Conservation (phyloP, 2,888 invertebrate species). For the Melanchra persicariae region DNA sequence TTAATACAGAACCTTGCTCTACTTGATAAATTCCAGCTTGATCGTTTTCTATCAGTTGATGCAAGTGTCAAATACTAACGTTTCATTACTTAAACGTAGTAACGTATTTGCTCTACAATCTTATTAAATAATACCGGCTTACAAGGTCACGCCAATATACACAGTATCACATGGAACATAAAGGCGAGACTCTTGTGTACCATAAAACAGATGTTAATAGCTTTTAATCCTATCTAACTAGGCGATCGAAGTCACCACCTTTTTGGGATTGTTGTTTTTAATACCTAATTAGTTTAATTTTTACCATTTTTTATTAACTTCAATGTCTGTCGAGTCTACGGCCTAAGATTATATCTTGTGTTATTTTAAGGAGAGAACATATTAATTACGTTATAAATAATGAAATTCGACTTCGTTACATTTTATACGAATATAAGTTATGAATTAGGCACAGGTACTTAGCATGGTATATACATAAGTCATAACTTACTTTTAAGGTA, state of each 20-base stretch:
- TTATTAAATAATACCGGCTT: constrained; percentile 41
- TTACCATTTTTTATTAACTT: constrained; percentile 61
- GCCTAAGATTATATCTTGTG: constrained; percentile 47
- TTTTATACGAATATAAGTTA: constrained; percentile 10
- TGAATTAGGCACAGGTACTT: constrained; percentile 11
- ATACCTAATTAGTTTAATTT: constrained; percentile 67
- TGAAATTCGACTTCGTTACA: constrained; percentile 15
- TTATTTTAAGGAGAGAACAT: constrained; percentile 40
- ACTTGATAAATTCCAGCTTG: neutral
- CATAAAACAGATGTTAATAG: constrained; percentile 62
- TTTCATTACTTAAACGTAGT: constrained; percentile 47
- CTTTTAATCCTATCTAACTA: constrained; percentile 66
- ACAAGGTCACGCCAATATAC: constrained; percentile 25
- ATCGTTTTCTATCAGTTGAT: constrained; percentile 28
- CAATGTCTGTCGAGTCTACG: constrained; percentile 46
- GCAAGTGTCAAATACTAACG: constrained; percentile 62
- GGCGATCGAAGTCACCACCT: constrained; percentile 70
- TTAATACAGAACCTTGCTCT: constrained; percentile 34
- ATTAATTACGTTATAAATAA: constrained; percentile 29
- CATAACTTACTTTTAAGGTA: constrained; percentile 14
- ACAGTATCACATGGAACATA: constrained; percentile 31
- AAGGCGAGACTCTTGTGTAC: constrained; percentile 50
- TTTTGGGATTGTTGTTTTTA: constrained; percentile 68
- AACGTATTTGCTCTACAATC: constrained; percentile 55
- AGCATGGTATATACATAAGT: too few species aligned